Conservation (phyloP, 1,140 invertebrate species). For the Branchinecta lindahli region DNA sequence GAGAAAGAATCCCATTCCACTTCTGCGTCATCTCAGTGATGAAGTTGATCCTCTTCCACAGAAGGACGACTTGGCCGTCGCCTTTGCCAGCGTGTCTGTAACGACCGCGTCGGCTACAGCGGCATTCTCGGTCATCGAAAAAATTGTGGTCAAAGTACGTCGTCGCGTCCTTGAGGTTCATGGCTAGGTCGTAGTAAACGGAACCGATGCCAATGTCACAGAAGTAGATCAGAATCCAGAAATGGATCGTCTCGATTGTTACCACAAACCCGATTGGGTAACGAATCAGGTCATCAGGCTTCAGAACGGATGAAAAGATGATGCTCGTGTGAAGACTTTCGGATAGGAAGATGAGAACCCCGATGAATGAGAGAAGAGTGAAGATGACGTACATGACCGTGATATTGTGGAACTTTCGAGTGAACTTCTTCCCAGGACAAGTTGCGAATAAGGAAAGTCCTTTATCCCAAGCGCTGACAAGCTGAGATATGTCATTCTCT, state of each 20-base stretch:
- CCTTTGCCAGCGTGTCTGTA: neutral
- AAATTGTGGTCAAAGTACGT: conserved; percentile 1
- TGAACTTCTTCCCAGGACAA: neutral
- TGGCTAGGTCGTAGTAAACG: neutral
- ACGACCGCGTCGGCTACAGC: neutral
- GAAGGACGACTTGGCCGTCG: neutral
- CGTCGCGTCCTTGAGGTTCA: neutral
- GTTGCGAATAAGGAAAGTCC: neutral
- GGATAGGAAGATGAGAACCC: neutral
- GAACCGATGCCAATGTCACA: conserved; percentile 8
- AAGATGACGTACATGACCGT: neutral
- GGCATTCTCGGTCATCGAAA: neutral
- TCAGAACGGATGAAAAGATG: neutral
- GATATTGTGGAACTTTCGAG: neutral
- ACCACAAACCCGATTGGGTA: neutral
- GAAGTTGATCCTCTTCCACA: neutral
- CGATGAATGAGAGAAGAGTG: neutral
- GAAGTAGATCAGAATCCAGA: neutral
- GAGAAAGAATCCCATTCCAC: neutral
- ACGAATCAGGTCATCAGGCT: neutral
- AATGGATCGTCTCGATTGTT: neutral
- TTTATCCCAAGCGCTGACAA: neutral
- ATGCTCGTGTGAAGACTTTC: neutral
- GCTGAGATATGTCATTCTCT: neutral
- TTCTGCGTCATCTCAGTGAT: neutral